Conservation (phyloP, 2,113 vertebrate species). For the Ahaetulla prasina region DNA sequence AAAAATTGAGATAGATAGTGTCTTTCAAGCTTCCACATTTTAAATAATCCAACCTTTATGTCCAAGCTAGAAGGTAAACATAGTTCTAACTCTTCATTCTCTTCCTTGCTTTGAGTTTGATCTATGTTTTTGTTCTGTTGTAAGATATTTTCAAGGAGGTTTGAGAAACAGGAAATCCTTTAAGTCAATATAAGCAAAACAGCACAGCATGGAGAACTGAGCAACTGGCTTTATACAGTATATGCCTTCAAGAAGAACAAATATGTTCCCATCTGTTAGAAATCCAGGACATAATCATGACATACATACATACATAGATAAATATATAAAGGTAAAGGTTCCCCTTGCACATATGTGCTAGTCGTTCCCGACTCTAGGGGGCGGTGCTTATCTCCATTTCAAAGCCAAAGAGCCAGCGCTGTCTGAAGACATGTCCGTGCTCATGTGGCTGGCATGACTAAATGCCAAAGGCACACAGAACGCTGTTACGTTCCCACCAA, state of each 20-base stretch:
- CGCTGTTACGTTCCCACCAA: too few species aligned
- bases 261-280: not conserved
- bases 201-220: not conserved
- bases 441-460: too few species aligned
- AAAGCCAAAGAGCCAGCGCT: too few species aligned
- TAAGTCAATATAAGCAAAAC: not conserved
- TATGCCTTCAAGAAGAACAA: not conserved
- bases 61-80: not conserved
- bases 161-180: not conserved
- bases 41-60: constrained; percentile 9
- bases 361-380: too few species aligned
- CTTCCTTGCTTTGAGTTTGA: not conserved
- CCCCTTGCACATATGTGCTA: too few species aligned
- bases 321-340: too few species aligned
- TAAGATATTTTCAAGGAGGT: not conserved
- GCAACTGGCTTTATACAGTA: rapidly evolving
- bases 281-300: not conserved
- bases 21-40: not conserved
- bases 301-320: too few species aligned
- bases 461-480: too few species aligned
- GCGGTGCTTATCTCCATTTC: too few species aligned
- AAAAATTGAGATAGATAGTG: not conserved
- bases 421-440: too few species aligned
- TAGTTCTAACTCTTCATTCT: not conserved
- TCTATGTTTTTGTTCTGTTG: not conserved